Percentiles rank a stretch among this genome's conserved stretches.
Conservation (phyloP, 1,140 invertebrate genomes). For the Drosophila cardini region DNA sequence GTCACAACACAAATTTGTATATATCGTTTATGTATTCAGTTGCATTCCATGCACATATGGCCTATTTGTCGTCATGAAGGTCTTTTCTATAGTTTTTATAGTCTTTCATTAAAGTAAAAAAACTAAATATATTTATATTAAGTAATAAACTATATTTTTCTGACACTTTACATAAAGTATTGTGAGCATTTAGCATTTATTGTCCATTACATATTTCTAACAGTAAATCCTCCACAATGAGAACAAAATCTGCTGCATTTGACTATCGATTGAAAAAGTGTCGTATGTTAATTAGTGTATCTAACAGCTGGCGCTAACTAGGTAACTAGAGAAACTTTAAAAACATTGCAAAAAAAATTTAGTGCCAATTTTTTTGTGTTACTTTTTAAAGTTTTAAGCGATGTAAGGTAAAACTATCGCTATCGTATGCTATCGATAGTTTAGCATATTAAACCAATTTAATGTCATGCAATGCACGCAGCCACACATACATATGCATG, state of each 20-base stretch:
- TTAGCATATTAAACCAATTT: slow-evolving; percentile 4
- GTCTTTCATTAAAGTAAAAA: too few relatives aligned
- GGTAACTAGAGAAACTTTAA: slow-evolving; percentile 14
- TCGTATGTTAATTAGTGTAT: background rate
- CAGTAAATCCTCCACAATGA: too few relatives aligned
- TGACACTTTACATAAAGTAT: too few relatives aligned
- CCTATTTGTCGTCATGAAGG: too few relatives aligned
- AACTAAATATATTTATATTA: too few relatives aligned
- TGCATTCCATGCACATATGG: too few relatives aligned
- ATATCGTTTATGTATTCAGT: too few relatives aligned
- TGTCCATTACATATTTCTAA: too few relatives aligned
- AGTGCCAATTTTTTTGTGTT: background rate
- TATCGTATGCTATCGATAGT: slow-evolving; percentile 8
- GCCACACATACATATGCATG: slow-evolving; percentile 11
- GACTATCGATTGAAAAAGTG: background rate
- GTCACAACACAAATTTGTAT: too few relatives aligned
- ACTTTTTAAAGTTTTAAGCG: background rate
- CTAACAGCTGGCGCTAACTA: slow-evolving; percentile 5
- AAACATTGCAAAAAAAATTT: background rate
- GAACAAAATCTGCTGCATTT: background rate
- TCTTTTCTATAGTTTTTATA: too few relatives aligned
- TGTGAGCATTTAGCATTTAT: too few relatives aligned
- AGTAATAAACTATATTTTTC: too few relatives aligned
- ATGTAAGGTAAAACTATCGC: background rate
- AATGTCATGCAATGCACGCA: background rate